Conservation (phyloP, 2,888 invertebrate species). For the Drosophila imparisetae region DNA sequence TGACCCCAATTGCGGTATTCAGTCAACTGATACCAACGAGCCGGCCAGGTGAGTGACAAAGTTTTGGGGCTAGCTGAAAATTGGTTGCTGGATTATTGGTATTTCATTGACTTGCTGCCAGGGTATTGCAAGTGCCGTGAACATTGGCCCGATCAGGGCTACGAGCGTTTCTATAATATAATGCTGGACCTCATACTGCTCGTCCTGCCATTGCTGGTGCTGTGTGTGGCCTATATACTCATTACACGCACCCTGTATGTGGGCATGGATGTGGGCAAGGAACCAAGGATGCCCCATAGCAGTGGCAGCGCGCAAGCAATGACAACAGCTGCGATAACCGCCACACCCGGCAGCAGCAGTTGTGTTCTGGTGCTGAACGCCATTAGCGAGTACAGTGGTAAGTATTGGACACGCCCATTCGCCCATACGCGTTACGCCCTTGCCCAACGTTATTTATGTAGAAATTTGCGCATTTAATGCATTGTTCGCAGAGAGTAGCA, state of each 20-base stretch:
- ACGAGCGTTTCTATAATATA: conserved; percentile 88
- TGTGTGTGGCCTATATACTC: conserved; percentile 88
- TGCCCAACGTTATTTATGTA: background rate
- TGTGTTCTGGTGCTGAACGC: conserved; percentile 62
- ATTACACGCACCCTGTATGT: conserved; percentile 85
- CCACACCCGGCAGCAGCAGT: conserved; percentile 52
- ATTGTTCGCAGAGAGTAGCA: conserved; percentile 48
- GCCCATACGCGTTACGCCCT: background rate
- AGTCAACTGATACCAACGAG: conserved; percentile 87
- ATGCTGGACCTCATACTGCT: conserved; percentile 88
- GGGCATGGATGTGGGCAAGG: conserved; percentile 82
- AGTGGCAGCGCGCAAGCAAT: conserved; percentile 22
- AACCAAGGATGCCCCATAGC: conserved; percentile 27
- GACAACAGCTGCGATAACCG: conserved; percentile 20
- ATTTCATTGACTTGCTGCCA: conserved; percentile 56
- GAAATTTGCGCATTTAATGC: background rate
- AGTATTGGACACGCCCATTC: conserved; percentile 9
- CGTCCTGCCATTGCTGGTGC: conserved; percentile 88
- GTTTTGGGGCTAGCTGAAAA: background rate
- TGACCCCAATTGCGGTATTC: conserved; percentile 88
- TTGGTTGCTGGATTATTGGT: background rate
- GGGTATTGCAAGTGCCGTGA: conserved; percentile 88
- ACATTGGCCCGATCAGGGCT: conserved; percentile 86
- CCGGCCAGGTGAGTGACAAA: conserved; percentile 74
- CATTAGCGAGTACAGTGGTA: conserved; percentile 56